These are phyloP conservation scores for Belgica antarctica DNA, from an alignment of 2,888 invertebrate genomes.

Conservation along the genomic window DNA sequence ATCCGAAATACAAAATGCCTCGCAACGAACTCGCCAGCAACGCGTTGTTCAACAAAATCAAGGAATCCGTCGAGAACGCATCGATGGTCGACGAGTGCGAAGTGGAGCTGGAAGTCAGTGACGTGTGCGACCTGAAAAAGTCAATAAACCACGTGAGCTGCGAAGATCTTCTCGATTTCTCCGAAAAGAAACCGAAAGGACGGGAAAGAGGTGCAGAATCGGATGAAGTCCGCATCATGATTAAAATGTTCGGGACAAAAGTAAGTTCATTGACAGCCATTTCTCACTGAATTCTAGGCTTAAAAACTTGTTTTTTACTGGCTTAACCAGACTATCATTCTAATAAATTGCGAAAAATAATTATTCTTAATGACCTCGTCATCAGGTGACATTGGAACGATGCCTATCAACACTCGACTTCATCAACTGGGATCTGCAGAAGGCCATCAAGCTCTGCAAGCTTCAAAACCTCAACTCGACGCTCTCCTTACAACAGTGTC, in stretches of 20 bases:
- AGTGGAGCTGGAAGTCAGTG: conserved; percentile 51
- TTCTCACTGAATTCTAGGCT: neutral
- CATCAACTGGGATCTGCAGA: conserved; percentile 84
- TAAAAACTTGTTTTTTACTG: conserved; percentile 29
- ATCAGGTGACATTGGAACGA: conserved; percentile 67
- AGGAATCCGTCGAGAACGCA: conserved; percentile 52
- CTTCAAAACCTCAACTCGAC: conserved; percentile 57
- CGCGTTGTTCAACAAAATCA: conserved; percentile 54
- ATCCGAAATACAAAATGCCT: conserved; percentile 46
- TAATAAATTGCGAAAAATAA: no score
- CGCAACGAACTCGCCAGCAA: conserved; percentile 52
- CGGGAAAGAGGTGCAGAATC: conserved; percentile 81
- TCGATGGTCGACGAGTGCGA: conserved; percentile 50
- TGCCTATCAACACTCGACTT: conserved; percentile 78
- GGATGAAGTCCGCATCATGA: conserved; percentile 89
- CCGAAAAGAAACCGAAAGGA: conserved; percentile 77
- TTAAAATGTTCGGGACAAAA: conserved; percentile 76
- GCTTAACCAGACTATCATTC: neutral
- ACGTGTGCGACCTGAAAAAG: conserved; percentile 46
- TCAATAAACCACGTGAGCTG: conserved; percentile 77
- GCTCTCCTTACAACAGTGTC: conserved; percentile 44
- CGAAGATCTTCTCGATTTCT: conserved; percentile 86
- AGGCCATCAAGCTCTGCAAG: conserved; percentile 78
- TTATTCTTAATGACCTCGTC: neutral
- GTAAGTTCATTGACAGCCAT: conserved; percentile 56